Evolutionary conservation across 2,888 invertebrate species (phyloP), one percentile per base, ranked within the genome.

Genomic region (Ischnura elegans): DNA sequence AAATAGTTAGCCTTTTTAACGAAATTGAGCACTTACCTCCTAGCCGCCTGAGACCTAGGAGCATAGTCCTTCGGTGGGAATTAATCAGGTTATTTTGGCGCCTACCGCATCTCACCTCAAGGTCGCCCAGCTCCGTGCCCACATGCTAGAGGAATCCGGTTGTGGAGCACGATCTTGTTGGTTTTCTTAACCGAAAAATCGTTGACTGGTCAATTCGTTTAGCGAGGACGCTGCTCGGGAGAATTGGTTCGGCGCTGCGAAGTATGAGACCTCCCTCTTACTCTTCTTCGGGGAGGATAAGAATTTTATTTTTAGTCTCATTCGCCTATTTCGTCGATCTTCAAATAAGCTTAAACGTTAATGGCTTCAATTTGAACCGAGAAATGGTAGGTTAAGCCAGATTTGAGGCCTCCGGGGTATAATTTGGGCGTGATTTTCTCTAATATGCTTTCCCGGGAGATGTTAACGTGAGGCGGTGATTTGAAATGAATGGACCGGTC

Each of bases 11-110:
- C n/a, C n/a, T n/a, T n/a, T n/a, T n/a, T n/a, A n/a, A n/a, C n/a
- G n/a, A n/a, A n/a, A n/a, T n/a, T n/a, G n/a, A n/a, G n/a, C 2
- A 5, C 13, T 13, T 51, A 13, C 25, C 36, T 29, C 66, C 29
- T 0, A 6, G 29, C 66, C 29, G 36, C 2, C 66, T 36, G 29
- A 36, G 5, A 8, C 36, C 76, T 76, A 13, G 10, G 36, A 36
- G 25, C 29, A 29, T 61, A 16, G 21, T 76, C 61, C 25, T 3
- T 61, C 61, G 5, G 61, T 25, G 6, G 19, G 29, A 13, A 29
- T 36, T 76, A 76, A 76, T 36, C 76, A 76, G 76, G 76, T 76
- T 76, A 76, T 76, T 76, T 76, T n/a, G 36, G 76, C 76, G 16
- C 29, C 36, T 36, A 6, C 29, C 10, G 2, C 76, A 2, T 13